phyloP scores from a whole-genome alignment of 2,797 vertebrate species.

The Margarornis squamiger region DNA sequence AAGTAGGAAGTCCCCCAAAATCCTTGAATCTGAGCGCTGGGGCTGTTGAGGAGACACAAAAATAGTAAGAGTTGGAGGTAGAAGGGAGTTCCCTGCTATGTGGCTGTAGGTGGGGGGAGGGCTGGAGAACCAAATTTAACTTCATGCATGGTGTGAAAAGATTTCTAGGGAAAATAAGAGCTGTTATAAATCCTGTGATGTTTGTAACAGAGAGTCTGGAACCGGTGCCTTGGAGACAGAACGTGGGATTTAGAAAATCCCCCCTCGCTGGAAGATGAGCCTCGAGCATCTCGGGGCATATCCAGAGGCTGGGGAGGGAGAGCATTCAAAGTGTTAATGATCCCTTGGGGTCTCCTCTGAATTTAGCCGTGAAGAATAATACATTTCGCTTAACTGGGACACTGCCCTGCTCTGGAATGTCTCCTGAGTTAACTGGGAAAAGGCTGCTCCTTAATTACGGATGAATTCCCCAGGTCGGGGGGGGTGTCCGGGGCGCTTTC shows the following conservation, averaged over 20 bases:
- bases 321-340: not conserved
- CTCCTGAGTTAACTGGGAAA: not conserved
- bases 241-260: not conserved
- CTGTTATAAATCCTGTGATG: not conserved
- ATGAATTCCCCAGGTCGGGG: not conserved
- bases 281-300: not conserved
- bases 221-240: not conserved
- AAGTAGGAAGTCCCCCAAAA: not conserved
- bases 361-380: not conserved
- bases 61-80: not conserved
- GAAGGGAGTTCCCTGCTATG: constrained; percentile 8
- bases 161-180: not conserved
- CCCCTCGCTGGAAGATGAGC: not conserved
- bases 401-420: not conserved
- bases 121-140: not conserved
- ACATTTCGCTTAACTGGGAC: not conserved
- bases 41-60: not conserved
- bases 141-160: not conserved
- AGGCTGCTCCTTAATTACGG: not conserved
- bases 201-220: not conserved
- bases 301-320: not conserved
- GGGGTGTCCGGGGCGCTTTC: not conserved
- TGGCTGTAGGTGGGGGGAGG: not conserved
- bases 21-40: not conserved
- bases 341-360: not conserved